Evolutionary conservation across 1,140 invertebrate genomes (phyloP), one percentile per base, ranked within the genome.

Genomic region (Radopholus similis): DNA sequence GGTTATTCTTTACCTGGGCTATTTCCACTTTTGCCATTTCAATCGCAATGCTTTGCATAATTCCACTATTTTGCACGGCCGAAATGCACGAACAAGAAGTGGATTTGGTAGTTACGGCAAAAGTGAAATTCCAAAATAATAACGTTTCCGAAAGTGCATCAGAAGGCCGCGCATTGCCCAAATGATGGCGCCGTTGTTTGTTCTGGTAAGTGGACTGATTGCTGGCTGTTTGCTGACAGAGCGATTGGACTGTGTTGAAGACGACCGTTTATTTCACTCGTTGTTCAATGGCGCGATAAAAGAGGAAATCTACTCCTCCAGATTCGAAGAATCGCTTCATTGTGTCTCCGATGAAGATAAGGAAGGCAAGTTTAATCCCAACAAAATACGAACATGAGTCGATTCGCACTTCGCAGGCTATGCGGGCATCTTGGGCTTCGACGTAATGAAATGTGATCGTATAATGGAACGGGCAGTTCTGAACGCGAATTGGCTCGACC

Each of bases 31-130:
- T 51, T 51, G 47, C 23, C 18, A 64, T 64, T 40, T 30, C 21
- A 57, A 63, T 63, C 35, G 4, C 63, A 18, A 70, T 70, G 71
- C 55, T 70, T n/a, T 74, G 71, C 35, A 68, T 70, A 15, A 64
- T 70, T 2, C 68, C 68, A 9, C 65, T 72, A 57, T 70, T 70
- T 51, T 70, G 68, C 37, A 70, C 66, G 15, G 30, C 72, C 13
- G 70, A 70, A 35, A 26, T 71, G 18, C 13, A 56, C 15, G 71
- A 75, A 26, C 68, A 47, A 15, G 71, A 70, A 37, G 37, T 70
- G 32, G 66, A 68, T 37, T 47, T 72, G 70, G 71, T 70, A 37
- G 34, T 5, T 47, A 47, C 44, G 26, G 6, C 1, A 18, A 5
- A 47, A 47, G n/a, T 47, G 4, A 15, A 47, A 47, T 23, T 18